phyloP scores from a whole-genome alignment of 2,888 invertebrate genomes.

The Ferdinandea cuprea region DNA sequence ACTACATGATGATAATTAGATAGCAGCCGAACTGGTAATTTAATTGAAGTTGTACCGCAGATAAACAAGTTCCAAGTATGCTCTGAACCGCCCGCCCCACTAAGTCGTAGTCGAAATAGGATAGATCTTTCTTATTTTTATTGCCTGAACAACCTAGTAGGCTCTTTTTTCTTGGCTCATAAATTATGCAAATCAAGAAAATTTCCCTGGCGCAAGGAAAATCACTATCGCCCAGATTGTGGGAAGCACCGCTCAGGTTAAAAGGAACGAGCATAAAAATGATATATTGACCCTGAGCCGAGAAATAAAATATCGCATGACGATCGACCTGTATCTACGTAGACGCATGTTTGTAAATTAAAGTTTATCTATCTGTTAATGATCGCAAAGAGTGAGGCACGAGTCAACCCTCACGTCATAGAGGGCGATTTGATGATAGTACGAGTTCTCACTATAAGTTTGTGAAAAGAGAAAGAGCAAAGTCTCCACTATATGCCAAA shows the following conservation, averaged over 20 bases:
- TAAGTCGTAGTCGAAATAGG: slow-evolving; percentile 15
- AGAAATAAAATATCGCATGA: too few relatives aligned
- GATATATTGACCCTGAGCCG: slow-evolving; percentile 26
- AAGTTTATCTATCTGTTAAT: slow-evolving; percentile 38
- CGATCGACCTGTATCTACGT: neutral
- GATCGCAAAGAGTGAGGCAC: slow-evolving; percentile 30
- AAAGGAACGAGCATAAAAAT: neutral
- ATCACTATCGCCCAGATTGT: slow-evolving; percentile 23
- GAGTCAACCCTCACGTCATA: slow-evolving; percentile 50
- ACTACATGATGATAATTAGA: slow-evolving; percentile 49
- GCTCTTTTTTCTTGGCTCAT: slow-evolving; percentile 26
- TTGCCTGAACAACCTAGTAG: slow-evolving; percentile 16
- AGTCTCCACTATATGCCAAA: slow-evolving; percentile 52
- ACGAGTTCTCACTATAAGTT: neutral
- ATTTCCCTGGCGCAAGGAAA: slow-evolving; percentile 25
- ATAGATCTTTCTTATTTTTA: neutral
- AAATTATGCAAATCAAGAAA: slow-evolving; percentile 49
- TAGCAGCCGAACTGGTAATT: slow-evolving; percentile 8
- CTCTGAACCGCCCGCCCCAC: neutral
- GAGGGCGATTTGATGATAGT: too few relatives aligned
- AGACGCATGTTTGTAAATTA: slow-evolving; percentile 13
- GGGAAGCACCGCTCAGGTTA: neutral
- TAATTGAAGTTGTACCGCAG: neutral
- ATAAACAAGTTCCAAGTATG: slow-evolving; percentile 18
- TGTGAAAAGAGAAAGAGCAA: slow-evolving; percentile 15